A percentile compares a stretch with the other conserved stretches of the same genome.
These are phyloP conservation scores for Mastomys natalensis DNA, from an alignment of 2,113 vertebrate genomes.

Conservation along the genomic window DNA sequence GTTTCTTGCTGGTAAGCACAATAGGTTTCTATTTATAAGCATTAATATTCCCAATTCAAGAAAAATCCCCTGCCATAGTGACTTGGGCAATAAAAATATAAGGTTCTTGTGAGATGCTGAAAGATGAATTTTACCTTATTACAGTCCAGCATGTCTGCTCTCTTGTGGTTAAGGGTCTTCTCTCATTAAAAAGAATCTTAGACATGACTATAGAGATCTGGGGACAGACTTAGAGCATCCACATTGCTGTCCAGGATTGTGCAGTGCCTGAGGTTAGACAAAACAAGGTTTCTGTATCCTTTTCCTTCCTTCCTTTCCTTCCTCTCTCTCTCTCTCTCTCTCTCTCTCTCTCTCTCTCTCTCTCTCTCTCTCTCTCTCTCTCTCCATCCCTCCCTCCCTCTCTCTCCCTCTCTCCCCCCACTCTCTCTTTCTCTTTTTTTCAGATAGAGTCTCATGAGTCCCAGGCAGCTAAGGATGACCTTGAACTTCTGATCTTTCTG, in stretches of 20 bases:
- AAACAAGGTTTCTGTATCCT: background rate
- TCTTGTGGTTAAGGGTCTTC: background rate
- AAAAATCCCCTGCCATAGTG: background rate
- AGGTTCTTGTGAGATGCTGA: background rate
- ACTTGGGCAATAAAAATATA: background rate
- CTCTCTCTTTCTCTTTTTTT: background rate
- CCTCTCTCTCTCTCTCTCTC: too few species aligned
- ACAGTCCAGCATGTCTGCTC: background rate
- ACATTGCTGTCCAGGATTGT: constrained; percentile 18
- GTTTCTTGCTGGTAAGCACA: background rate
- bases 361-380: too few species aligned
- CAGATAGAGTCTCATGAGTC: background rate
- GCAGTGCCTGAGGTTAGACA: background rate
- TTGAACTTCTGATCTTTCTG: background rate
- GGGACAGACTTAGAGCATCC: background rate
- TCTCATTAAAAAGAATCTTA: background rate
- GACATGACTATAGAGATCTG: background rate
- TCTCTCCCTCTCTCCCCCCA: too few species aligned
- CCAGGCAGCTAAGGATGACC: background rate
- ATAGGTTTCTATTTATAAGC: background rate
- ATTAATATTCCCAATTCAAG: background rate
- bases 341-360: too few species aligned
- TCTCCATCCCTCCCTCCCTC: too few species aligned
- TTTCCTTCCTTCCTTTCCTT: too few species aligned
- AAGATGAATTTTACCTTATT: constrained; percentile 39